Evolutionary conservation across 2,797 vertebrate species (phyloP).

Genomic region (Lithobates pipiens): DNA sequence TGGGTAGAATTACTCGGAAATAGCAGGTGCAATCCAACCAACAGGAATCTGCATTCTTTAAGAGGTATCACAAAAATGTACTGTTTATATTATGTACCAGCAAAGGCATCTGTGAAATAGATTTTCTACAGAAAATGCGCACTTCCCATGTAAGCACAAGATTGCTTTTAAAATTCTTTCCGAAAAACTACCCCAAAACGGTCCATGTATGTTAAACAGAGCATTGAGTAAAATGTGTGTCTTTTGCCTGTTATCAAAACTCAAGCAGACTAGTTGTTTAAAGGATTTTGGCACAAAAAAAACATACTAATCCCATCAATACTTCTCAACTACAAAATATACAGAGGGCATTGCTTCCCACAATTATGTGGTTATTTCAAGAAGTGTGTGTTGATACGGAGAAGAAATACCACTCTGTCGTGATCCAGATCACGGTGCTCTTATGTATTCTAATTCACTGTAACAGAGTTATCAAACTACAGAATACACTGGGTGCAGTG

Average conservation of each 20-base stretch:
- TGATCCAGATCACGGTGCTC: background rate
- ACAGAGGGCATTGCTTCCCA: background rate
- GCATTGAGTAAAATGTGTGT: slow-evolving; percentile 2
- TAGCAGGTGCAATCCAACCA: slow-evolving; percentile 22
- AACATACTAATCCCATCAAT: slow-evolving; percentile 8
- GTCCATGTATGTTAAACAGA: background rate
- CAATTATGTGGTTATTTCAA: background rate
- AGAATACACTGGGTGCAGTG: no score
- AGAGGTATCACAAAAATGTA: slow-evolving; percentile 20
- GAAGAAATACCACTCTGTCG: no score
- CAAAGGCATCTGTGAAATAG: background rate
- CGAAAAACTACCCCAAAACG: background rate
- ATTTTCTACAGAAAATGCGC: background rate
- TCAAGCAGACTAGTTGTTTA: background rate
- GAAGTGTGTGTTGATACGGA: slow-evolving; percentile 7
- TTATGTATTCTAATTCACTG: no score
- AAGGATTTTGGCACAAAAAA: background rate
- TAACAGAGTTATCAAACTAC: no score
- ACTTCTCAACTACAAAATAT: background rate
- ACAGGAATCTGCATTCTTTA: slow-evolving; percentile 9
- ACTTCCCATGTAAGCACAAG: slow-evolving; percentile 16
- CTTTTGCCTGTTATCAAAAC: slow-evolving; percentile 17
- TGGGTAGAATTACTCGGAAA: background rate
- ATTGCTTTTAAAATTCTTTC: background rate
- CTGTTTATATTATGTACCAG: slow-evolving; percentile 2